Evolutionary conservation across 2,888 invertebrate species (phyloP), one percentile per base, ranked within the genome.

Genomic region (Drosophila hawaiiensis): DNA sequence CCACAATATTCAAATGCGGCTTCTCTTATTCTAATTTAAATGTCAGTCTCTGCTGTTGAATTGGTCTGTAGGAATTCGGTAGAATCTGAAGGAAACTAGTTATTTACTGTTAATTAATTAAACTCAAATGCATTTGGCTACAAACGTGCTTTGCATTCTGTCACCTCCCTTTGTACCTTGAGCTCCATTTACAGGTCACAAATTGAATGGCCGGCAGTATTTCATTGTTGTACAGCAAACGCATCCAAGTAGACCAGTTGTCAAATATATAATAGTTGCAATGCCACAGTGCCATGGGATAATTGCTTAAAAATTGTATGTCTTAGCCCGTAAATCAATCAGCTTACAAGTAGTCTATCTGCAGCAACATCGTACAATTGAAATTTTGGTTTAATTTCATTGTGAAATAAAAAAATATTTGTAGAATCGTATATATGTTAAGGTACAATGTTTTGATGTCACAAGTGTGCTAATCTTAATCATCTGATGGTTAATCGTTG

Each of bases 31-130:
- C 19, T 31, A 69, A 53, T 28, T 33, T 47, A 28, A 12, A 14
- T n/a, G 28, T 19, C 31, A 28, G 53, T 14, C 37, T 16, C 29
- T 28, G 16, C n/a, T 35, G 22, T 28, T 37, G 41, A 22, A 25
- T 14, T 31, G 37, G 22, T 14, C 12, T 12, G 12, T 10, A 39
- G 7, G 39, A 25, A n/a, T 47, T 31, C 16, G 3, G 28, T 1
- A 4, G 25, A 10, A 6, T 22, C 10, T 47, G 16, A 37, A 31
- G 1, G 25, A 14, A n/a, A 29, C 33, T 68, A 5, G 25, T 19
- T 37, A 59, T 31, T 31, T 37, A 31, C 53, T 31, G 60, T 47
- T 70, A 39, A 71, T 71, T 71, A 43, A 54, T 35, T 69, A 58
- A 58, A 71, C 54, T n/a, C 39, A 61, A 33, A 19, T 50, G 53